phyloP scores from a whole-genome alignment of 30 jellyfish, hydroid and myxozoan species.

The Catostylus mosaicus region DNA sequence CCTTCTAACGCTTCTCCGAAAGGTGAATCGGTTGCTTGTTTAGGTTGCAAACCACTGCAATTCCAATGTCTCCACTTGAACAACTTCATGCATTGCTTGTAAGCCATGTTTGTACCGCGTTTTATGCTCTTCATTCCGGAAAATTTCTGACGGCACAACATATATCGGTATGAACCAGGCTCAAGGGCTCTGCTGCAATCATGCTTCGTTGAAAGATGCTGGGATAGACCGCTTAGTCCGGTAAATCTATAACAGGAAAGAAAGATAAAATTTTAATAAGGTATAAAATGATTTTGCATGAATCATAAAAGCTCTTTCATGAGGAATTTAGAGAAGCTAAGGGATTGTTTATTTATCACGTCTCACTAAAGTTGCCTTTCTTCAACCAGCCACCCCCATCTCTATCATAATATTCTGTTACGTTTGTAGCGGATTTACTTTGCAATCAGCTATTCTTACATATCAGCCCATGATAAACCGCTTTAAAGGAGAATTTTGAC shows the following conservation, averaged over 20 bases:
- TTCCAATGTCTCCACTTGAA: constrained; percentile 64
- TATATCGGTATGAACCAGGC: constrained; percentile 60
- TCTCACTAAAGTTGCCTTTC: no score
- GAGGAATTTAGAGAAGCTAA: no score
- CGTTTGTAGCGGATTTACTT: no score
- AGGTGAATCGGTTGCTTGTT: constrained; percentile 45
- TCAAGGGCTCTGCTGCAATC: constrained; percentile 50
- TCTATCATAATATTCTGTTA: no score
- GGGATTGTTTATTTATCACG: no score
- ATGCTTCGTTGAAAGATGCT: constrained; percentile 21
- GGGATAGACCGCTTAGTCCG: constrained; percentile 62
- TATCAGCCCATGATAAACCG: no score
- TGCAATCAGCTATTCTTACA: no score
- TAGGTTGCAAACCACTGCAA: constrained; percentile 59
- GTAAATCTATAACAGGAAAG: constrained; percentile 27
- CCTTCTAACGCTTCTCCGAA: constrained; percentile 67
- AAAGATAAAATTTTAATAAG: no score
- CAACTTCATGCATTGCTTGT: constrained; percentile 53
- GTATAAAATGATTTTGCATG: no score
- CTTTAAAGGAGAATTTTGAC: no score
- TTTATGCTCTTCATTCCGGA: constrained; percentile 65
- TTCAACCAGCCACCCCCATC: no score
- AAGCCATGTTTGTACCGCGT: constrained; percentile 58
- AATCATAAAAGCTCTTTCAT: no score
- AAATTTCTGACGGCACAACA: constrained; percentile 47